These are phyloP conservation scores for Oreocharis arfaki DNA, from an alignment of 2,113 vertebrate species.

Conservation along the genomic window DNA sequence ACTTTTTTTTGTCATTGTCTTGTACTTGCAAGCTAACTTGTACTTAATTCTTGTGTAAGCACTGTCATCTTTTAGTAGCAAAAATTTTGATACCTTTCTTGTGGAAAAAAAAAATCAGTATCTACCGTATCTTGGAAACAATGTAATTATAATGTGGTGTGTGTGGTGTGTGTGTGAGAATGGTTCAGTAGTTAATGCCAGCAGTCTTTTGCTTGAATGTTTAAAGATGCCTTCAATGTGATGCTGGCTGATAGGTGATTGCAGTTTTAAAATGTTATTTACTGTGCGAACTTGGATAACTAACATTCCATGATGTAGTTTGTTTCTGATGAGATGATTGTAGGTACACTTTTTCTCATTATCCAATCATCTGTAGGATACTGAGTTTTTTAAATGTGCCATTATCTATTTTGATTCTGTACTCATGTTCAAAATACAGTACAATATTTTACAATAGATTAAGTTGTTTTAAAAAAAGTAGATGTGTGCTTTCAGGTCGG, in stretches of 20 bases:
- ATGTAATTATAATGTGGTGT: constrained; percentile 77
- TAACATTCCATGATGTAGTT: constrained; percentile 92
- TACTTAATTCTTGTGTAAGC: constrained; percentile 81
- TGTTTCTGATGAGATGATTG: constrained; percentile 92
- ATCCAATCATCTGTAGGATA: constrained; percentile 85
- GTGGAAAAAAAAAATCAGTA: constrained; percentile 77
- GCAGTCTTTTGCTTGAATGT: constrained; percentile 89
- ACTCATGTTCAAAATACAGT: constrained; percentile 81
- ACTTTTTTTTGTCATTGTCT: constrained; percentile 75
- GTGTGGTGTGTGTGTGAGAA: constrained; percentile 64
- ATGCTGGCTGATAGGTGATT: constrained; percentile 82
- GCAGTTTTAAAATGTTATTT: constrained; percentile 80
- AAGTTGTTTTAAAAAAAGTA: constrained; percentile 76
- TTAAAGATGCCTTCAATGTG: constrained; percentile 84
- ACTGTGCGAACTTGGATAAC: constrained; percentile 81
- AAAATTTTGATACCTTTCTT: constrained; percentile 83
- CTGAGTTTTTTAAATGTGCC: constrained; percentile 89
- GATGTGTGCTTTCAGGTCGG: constrained; percentile 72
- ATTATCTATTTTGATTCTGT: constrained; percentile 86
- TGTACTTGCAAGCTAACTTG: constrained; percentile 81
- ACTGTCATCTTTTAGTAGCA: constrained; percentile 87
- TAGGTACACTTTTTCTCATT: constrained; percentile 86
- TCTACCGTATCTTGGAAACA: constrained; percentile 76
- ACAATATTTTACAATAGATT: constrained; percentile 83
- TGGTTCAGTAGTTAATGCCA: constrained; percentile 77